Base-by-base conservation (phyloP, 2,797 vertebrate genomes). In the Allochrocebus solatus region DNA sequence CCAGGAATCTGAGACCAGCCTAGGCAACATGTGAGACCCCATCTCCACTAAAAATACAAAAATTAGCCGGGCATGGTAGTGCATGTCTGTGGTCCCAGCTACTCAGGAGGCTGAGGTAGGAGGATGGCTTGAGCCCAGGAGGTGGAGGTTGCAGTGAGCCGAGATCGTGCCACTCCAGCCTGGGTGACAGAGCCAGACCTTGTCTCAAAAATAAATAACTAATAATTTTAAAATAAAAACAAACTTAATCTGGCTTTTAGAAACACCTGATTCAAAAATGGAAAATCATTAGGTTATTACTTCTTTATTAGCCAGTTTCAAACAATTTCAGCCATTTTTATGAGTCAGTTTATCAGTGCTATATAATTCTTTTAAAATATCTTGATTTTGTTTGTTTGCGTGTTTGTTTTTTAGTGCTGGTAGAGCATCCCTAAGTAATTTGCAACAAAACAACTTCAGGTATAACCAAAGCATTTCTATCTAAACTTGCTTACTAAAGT, bases 291-390 rank as follows among this genome's bases (percentile, higher is more conserved):
- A 82, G 26, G 28, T 74, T 88, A 86, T 74, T 55, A 94, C 61
- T 83, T 70, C 16, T 70, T 46, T 53, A 81, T 46, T 79, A 92
- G 36, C 14, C 33, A 88, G 43, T 80, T 90, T 86, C 81, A 94
- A 94, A 89, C 7, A 72, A 96, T 55, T 93, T 93, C 36, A 89
- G 24, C 5, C 26, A 72, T 93, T 89, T 97, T 96, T 59, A 92
- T 46, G 67, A 17, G 9, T 67, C 36, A 83, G 53, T 30, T 80
- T 93, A 75, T 21, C 26, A 59, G n/a, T 76, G 41, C 28, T 90
- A 50, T 21, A 17, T 24, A 94, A 76, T 80, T 92, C 48, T 76
- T 93, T 86, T 64, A 90, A 92, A 76, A 89, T 80, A 89, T 39
- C 39, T 33, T 53, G 50, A 8, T 55, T 55, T 55, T 55, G 53